phyloP scores from a whole-genome alignment of 2,888 invertebrate genomes.

The Limnephilus lunatus region DNA sequence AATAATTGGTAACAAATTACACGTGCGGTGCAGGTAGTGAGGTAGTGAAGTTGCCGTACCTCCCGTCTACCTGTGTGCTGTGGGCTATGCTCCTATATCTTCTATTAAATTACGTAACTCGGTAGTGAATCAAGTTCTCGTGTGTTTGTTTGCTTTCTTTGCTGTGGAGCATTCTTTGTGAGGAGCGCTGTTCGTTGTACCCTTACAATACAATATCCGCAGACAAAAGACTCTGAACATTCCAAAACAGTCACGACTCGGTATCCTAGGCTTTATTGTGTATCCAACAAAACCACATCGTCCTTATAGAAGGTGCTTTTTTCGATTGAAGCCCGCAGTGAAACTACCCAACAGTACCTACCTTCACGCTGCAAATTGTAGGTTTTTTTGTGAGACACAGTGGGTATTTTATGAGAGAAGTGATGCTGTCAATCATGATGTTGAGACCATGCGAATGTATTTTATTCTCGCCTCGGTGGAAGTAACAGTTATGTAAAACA shows the following conservation, averaged over 20 bases:
- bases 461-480: not conserved
- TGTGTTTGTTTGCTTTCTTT: conserved; percentile 39
- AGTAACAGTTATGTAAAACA: not conserved
- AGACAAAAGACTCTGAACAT: conserved; percentile 40
- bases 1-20: not conserved
- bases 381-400: not conserved
- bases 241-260: conserved; percentile 51
- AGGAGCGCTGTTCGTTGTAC: not conserved
- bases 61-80: not conserved
- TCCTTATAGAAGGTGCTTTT: conserved; percentile 28
- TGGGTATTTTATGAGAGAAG: not conserved
- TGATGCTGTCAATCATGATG: not conserved
- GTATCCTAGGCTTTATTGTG: conserved; percentile 32
- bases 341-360: not conserved
- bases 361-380: not conserved
- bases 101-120: conserved; percentile 43
- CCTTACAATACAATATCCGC: conserved; percentile 29
- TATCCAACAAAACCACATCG: conserved; percentile 26
- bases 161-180: conserved; percentile 37
- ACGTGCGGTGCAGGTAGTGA: not conserved
- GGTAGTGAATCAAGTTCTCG: conserved; percentile 30
- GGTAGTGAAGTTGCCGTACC: not conserved
- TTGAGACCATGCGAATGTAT: not conserved
- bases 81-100: not conserved
- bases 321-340: conserved; percentile 32